Evolutionary conservation across 2,797 vertebrate species (phyloP).

Genomic region (Monodelphis domestica): DNA sequence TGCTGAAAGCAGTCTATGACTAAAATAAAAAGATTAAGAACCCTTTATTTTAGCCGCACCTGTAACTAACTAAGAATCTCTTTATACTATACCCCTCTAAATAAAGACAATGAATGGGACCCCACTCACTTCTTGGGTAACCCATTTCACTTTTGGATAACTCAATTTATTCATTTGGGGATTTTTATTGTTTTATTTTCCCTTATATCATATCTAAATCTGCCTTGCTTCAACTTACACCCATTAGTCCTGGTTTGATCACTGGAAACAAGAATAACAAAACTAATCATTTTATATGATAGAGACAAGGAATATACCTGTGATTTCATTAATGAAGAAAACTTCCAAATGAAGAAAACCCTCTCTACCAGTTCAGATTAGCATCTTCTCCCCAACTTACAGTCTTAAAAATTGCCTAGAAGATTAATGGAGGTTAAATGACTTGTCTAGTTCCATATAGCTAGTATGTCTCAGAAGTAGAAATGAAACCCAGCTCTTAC

Average conservation of each 20-base stretch:
- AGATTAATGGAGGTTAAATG: background rate
- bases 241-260: background rate
- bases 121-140: background rate
- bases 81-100: background rate
- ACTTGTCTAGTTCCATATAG: too few relatives aligned
- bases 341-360: background rate
- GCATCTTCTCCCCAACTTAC: background rate
- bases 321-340: background rate
- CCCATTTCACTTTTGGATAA: background rate
- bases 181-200: background rate
- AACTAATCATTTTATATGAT: background rate
- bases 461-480: too few relatives aligned
- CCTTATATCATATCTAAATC: background rate
- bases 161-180: background rate
- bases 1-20: background rate
- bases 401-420: background rate
- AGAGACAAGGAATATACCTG: background rate
- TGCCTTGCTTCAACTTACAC: background rate
- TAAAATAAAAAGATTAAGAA: background rate
- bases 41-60: background rate
- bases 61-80: background rate
- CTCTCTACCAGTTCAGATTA: too few relatives aligned
- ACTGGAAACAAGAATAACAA: background rate
- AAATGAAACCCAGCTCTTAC: background rate
- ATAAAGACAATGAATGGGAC: background rate